Conservation (phyloP, 1,140 invertebrate genomes). For the Euura lappo region DNA sequence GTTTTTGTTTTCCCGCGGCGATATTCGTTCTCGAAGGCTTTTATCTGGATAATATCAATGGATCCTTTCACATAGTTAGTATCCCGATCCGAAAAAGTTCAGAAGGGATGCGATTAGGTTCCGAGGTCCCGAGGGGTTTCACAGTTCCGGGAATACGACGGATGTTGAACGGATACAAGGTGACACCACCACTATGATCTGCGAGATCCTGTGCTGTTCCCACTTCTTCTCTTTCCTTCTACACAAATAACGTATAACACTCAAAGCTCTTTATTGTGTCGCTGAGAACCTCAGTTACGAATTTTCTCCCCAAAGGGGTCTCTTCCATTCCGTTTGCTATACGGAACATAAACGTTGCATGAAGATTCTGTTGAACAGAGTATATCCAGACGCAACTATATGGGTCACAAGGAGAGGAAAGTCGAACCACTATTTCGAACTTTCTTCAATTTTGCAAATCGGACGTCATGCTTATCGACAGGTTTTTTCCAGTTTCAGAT, state of each 20-base stretch:
- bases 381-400: too few species aligned
- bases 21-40: not conserved
- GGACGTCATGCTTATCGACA: not conserved
- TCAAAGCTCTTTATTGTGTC: not conserved
- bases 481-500: not conserved
- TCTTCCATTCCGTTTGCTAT: not conserved
- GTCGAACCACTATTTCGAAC: too few species aligned
- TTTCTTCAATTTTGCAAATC: too few species aligned
- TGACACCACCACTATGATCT: not conserved
- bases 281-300: not conserved
- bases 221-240: not conserved
- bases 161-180: not conserved
- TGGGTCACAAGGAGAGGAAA: too few species aligned
- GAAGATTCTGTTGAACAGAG: too few species aligned
- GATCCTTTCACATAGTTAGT: not conserved
- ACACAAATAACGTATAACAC: not conserved
- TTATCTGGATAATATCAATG: not conserved
- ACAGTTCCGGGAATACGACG: slow-evolving; percentile 1
- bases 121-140: not conserved
- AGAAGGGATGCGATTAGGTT: not conserved
- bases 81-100: not conserved
- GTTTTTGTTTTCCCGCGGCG: not conserved
- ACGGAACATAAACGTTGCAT: not conserved
- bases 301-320: not conserved
- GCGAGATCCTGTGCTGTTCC: not conserved